phyloP scores from a whole-genome alignment of 1,140 invertebrate species.

The Drosophila equinoxialis region DNA sequence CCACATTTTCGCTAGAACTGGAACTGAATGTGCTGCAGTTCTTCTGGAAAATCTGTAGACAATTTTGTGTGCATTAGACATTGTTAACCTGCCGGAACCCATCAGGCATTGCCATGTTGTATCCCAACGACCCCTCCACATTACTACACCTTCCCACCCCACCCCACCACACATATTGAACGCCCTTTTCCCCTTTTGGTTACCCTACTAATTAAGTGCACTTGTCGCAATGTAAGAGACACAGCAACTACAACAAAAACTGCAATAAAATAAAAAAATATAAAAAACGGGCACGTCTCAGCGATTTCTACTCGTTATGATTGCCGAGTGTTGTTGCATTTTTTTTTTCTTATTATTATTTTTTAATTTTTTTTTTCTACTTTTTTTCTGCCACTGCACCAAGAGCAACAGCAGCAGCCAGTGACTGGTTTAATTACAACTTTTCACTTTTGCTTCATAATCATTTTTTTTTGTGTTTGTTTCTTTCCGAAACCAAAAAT shows the following conservation, averaged over 20 bases:
- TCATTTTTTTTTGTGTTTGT: slow-evolving; percentile 49
- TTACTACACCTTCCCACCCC: background rate
- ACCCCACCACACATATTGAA: background rate
- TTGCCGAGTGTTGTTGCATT: slow-evolving; percentile 57
- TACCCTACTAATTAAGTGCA: slow-evolving; percentile 74
- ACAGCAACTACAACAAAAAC: slow-evolving; percentile 35
- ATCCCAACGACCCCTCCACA: slow-evolving; percentile 4
- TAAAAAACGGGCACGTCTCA: slow-evolving; percentile 46
- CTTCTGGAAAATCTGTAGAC: slow-evolving; percentile 41
- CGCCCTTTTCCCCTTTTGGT: background rate
- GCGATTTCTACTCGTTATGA: slow-evolving; percentile 79
- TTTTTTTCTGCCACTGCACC: slow-evolving; percentile 52
- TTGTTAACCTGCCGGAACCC: slow-evolving; percentile 71
- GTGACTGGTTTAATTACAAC: slow-evolving; percentile 80
- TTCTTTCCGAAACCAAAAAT: slow-evolving; percentile 25
- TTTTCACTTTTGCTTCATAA: slow-evolving; percentile 81
- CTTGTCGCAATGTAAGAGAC: slow-evolving; percentile 60
- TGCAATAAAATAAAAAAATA: slow-evolving; percentile 36
- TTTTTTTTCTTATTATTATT: slow-evolving; percentile 45
- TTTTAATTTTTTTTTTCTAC: background rate
- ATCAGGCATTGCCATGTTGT: slow-evolving; percentile 35
- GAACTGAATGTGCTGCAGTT: slow-evolving; percentile 31
- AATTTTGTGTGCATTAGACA: slow-evolving; percentile 65
- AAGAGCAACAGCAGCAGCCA: slow-evolving; percentile 46
- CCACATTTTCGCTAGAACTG: slow-evolving; percentile 65